Evolutionary conservation across 1,140 invertebrate genomes (phyloP).

Genomic region (Periplaneta americana): DNA sequence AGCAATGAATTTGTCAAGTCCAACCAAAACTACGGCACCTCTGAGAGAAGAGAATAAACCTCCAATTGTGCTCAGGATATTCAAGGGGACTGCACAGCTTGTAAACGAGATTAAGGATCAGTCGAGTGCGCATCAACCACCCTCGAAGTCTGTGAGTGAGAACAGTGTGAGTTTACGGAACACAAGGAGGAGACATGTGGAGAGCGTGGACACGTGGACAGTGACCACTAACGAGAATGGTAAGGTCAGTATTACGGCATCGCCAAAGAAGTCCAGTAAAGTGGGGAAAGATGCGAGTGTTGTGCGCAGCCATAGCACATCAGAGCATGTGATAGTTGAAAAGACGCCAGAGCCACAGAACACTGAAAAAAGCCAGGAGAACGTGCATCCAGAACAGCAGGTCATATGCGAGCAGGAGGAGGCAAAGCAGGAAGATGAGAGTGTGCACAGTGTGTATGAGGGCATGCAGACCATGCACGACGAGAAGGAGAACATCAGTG

Average conservation of each 20-base stretch:
- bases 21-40: conserved; percentile 1
- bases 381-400: background rate
- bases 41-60: conserved; percentile 46
- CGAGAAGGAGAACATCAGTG: background rate
- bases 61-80: conserved; percentile 62
- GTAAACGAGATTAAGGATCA: conserved; percentile 25
- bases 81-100: conserved; percentile 53
- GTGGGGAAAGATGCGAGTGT: background rate
- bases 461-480: background rate
- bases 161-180: background rate
- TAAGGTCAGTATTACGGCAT: conserved; percentile 1
- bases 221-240: background rate
- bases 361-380: background rate
- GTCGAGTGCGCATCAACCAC: background rate
- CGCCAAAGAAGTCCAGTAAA: conserved; percentile 2
- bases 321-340: background rate
- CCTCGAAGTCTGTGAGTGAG: background rate
- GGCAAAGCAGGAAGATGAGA: no score
- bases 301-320: background rate
- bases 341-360: background rate
- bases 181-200: background rate
- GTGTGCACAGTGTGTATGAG: background rate
- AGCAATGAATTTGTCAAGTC: conserved; percentile 31
- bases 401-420: background rate
- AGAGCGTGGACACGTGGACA: no score